phyloP scores from a whole-genome alignment of 2,113 vertebrate genomes.

The Bungarus multicinctus region DNA sequence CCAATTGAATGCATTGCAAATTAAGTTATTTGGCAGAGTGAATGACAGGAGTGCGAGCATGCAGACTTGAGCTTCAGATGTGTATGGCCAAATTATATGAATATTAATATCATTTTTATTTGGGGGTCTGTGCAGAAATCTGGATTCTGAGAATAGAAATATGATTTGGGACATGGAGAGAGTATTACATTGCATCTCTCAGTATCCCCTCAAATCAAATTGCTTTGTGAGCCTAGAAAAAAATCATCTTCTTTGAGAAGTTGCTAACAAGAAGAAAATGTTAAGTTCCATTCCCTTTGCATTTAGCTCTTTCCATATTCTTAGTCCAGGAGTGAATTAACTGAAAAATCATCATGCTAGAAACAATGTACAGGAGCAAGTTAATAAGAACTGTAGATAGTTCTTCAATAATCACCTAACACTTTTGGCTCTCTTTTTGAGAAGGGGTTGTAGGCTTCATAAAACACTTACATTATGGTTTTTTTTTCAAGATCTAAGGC shows the following conservation, averaged over 20 bases:
- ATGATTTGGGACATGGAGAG: neutral
- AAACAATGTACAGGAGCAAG: neutral
- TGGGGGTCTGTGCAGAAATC: neutral
- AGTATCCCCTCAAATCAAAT: neutral
- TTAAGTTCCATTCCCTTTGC: neutral
- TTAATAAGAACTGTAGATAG: neutral
- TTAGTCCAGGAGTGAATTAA: neutral
- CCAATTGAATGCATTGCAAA: neutral
- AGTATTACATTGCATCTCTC: neutral
- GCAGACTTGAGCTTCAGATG: neutral
- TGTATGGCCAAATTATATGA: neutral
- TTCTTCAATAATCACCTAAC: neutral
- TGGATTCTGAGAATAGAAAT: neutral
- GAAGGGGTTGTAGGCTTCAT: neutral
- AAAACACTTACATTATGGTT: neutral
- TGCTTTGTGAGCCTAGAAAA: neutral
- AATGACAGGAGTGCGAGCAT: neutral
- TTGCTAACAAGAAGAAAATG: neutral
- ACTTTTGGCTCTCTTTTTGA: neutral
- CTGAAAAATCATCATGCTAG: neutral
- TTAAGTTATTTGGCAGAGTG: neutral
- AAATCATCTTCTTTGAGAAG: neutral
- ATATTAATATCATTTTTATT: neutral
- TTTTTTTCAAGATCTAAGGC: neutral
- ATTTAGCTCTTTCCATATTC: neutral